phyloP scores from a whole-genome alignment of 2,888 invertebrate genomes.

The Siphlonurus alternatus region DNA sequence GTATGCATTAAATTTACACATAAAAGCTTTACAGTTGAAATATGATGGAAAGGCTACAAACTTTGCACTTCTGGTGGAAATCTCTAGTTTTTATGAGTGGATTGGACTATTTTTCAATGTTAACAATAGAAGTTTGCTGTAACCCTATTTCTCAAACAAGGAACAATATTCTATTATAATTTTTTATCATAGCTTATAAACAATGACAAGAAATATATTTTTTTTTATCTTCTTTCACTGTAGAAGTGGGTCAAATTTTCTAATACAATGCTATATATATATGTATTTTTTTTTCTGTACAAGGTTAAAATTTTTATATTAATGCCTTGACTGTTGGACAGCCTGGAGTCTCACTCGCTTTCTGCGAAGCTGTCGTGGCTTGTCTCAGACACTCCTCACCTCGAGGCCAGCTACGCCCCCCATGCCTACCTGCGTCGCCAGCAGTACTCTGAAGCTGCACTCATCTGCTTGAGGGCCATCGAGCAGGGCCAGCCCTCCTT shows the following conservation, averaged over 20 bases:
- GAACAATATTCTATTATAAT: too few relatives aligned
- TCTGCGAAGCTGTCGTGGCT: slow-evolving; percentile 42
- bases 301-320: too few relatives aligned
- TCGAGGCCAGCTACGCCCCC: slow-evolving; percentile 37
- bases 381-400: slow-evolving; percentile 40
- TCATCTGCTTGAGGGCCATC: slow-evolving; percentile 43
- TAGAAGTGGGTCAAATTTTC: neutral
- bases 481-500: slow-evolving; percentile 42
- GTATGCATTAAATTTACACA: too few relatives aligned
- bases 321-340: too few relatives aligned
- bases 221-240: neutral
- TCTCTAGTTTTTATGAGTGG: too few relatives aligned
- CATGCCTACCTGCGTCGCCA: slow-evolving; percentile 41
- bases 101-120: too few relatives aligned
- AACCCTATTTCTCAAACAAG: too few relatives aligned
- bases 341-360: slow-evolving; percentile 36
- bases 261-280: neutral
- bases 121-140: too few relatives aligned
- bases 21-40: too few relatives aligned
- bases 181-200: too few relatives aligned
- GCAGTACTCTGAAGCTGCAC: slow-evolving; percentile 38
- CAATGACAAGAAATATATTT: neutral
- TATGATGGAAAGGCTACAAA: too few relatives aligned
- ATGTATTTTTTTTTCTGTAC: neutral
- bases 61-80: too few relatives aligned